These are phyloP conservation scores for Bembecia ichneumoniformis DNA, from an alignment of 2,888 invertebrate genomes.

Conservation along the genomic window DNA sequence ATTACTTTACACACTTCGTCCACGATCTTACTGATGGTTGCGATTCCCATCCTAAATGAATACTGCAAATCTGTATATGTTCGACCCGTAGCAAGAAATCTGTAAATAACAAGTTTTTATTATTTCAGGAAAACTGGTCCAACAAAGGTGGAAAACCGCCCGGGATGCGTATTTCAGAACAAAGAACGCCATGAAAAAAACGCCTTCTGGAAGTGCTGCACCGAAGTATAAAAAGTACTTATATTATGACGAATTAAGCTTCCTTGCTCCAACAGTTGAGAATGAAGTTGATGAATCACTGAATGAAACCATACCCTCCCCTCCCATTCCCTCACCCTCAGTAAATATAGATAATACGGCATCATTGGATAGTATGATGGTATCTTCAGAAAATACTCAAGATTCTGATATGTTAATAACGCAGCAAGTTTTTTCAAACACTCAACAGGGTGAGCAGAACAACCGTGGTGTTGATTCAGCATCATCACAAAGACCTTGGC, in stretches of 20 bases:
- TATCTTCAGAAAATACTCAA: too few species aligned
- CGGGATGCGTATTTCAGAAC: conserved; percentile 12
- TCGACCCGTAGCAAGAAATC: conserved; percentile 22
- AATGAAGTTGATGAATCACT: conserved; percentile 15
- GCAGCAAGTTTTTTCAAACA: too few species aligned
- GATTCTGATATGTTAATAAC: too few species aligned
- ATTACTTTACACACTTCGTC: conserved; percentile 23
- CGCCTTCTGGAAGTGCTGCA: conserved; percentile 16
- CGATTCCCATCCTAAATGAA: conserved; percentile 19
- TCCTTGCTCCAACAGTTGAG: conserved; percentile 13
- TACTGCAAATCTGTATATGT: conserved; percentile 19
- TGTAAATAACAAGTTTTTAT: conserved; percentile 17
- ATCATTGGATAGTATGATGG: too few species aligned
- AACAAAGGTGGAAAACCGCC: conserved; percentile 16
- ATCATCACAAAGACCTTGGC: too few species aligned
- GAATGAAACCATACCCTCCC: conserved; percentile 6
- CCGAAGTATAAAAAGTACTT: conserved; percentile 13
- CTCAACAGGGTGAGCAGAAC: too few species aligned
- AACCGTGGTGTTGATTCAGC: too few species aligned
- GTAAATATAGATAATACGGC: conserved; percentile 1
- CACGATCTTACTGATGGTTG: conserved; percentile 24
- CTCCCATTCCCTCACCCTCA: too few species aligned
- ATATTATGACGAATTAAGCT: conserved; percentile 15
- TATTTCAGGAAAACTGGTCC: conserved; percentile 15
- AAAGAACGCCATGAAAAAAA: conserved; percentile 11